phyloP scores from a whole-genome alignment of 2,888 invertebrate genomes.

The Nephrotoma guestfalica region DNA sequence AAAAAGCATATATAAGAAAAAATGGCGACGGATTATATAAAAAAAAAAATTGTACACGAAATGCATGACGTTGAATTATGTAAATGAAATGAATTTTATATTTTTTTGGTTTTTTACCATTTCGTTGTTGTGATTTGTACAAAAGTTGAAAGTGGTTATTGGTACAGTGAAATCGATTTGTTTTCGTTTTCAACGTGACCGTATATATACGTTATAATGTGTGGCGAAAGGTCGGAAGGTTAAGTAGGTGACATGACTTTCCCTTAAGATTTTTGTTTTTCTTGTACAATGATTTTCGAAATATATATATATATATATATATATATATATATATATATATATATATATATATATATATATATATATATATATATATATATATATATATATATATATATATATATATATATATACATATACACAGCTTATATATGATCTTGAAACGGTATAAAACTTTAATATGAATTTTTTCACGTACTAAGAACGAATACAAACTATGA shows the following conservation, averaged over 20 bases:
- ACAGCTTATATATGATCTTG: neutral
- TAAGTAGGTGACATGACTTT: neutral
- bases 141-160: neutral
- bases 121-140: neutral
- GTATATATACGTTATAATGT: neutral
- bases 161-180: neutral
- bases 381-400: no score
- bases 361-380: no score
- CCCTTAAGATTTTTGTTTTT: neutral
- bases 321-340: no score
- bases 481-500: neutral
- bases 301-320: no score
- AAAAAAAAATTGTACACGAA: neutral
- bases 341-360: no score
- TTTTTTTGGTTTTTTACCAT: neutral
- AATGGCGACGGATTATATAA: constrained; percentile 2
- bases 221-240: neutral
- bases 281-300: neutral
- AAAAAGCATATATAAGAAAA: neutral
- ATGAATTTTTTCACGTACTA: neutral
- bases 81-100: neutral
- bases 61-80: neutral
- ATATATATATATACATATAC: no score
- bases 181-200: neutral
- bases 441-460: neutral